These are phyloP conservation scores for Helostoma temminkii DNA, from an alignment of 2,797 vertebrate species.

Conservation along the genomic window DNA sequence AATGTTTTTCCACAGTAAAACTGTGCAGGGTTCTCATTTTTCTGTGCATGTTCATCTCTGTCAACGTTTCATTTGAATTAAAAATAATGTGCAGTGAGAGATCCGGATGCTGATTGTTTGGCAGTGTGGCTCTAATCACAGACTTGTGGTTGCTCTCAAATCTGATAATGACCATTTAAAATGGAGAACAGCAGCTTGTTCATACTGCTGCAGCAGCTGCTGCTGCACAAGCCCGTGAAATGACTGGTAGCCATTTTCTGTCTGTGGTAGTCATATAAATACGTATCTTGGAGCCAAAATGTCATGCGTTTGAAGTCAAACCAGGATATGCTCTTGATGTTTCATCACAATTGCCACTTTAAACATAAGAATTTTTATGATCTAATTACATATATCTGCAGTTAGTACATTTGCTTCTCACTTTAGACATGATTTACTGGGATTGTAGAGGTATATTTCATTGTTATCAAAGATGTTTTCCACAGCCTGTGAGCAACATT, in stretches of 20 bases:
- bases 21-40: conserved; percentile 51
- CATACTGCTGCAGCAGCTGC: conserved; percentile 45
- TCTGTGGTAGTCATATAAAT: conserved; percentile 54
- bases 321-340: conserved; percentile 48
- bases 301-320: conserved; percentile 60
- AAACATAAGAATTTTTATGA: conserved; percentile 46
- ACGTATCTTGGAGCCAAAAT: conserved; percentile 57
- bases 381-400: conserved; percentile 56
- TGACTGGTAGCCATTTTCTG: conserved; percentile 70
- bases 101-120: conserved; percentile 73
- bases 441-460: conserved; percentile 14
- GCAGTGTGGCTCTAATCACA: conserved; percentile 76
- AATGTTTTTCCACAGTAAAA: conserved; percentile 64
- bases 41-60: conserved; percentile 51
- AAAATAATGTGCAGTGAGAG: conserved; percentile 74
- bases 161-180: conserved; percentile 78
- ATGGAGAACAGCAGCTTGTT: conserved; percentile 68
- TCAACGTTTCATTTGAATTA: conserved; percentile 77
- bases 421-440: conserved; percentile 47
- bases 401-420: conserved; percentile 57
- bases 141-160: conserved; percentile 77
- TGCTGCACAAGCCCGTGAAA: conserved; percentile 40
- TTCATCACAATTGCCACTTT: conserved; percentile 52
- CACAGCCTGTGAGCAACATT: conserved; percentile 14
- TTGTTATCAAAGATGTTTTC: conserved; percentile 42